A percentile compares a stretch with the other conserved stretches of the same genome.
Evolutionary conservation across 2,888 invertebrate species (phyloP).

Genomic region (Steinernema carpocapsae): DNA sequence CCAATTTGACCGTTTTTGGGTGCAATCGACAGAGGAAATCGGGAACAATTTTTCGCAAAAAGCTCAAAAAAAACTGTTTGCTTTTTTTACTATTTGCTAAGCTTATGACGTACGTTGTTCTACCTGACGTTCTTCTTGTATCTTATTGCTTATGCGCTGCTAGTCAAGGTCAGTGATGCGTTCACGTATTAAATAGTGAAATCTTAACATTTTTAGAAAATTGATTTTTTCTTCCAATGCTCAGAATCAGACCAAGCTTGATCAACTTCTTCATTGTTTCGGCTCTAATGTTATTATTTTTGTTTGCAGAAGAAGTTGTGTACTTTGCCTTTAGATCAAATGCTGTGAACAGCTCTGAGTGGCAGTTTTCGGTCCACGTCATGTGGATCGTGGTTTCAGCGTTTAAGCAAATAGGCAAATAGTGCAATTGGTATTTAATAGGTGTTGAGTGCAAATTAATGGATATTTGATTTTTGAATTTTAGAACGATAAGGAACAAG

Average conservation of each 20-base stretch:
- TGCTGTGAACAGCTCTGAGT: neutral
- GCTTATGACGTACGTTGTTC: neutral
- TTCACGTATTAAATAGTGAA: no score
- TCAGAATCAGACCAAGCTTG: neutral
- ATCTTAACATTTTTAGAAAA: neutral
- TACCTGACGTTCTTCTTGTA: constrained; percentile 3
- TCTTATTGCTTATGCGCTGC: neutral
- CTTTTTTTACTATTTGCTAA: neutral
- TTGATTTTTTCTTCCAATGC: neutral
- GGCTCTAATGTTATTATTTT: neutral
- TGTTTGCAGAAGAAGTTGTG: neutral
- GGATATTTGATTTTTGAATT: no score
- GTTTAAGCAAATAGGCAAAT: neutral
- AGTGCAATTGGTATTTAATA: neutral
- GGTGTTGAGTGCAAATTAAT: neutral
- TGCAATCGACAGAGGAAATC: no score
- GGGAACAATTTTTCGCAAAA: no score
- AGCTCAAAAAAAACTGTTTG: neutral
- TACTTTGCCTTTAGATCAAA: neutral
- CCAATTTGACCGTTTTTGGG: no score
- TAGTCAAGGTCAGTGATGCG: no score
- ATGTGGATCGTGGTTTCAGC: neutral
- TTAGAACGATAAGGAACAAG: no score
- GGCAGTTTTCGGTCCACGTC: neutral
- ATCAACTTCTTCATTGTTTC: neutral